Conservation (phyloP, 2,797 vertebrate genomes). For the Aldrovandia affinis region DNA sequence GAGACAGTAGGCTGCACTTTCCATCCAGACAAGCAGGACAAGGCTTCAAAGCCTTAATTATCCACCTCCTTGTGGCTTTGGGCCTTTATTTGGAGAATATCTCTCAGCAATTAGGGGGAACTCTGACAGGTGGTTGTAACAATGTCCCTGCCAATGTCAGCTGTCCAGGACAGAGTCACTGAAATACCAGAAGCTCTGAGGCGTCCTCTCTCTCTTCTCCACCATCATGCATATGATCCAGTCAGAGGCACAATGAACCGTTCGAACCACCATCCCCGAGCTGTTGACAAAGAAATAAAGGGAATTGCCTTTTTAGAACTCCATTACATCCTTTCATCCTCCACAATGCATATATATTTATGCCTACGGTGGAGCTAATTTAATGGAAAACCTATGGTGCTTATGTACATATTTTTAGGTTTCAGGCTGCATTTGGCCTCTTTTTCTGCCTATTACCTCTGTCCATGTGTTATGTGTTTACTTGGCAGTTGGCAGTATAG, state of each 20-base stretch:
- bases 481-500: background rate
- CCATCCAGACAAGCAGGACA: background rate
- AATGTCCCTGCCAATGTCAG: background rate
- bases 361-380: background rate
- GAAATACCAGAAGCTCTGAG: background rate
- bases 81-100: conserved; percentile 8
- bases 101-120: background rate
- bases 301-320: background rate
- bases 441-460: background rate
- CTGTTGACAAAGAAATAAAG: background rate
- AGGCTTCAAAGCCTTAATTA: background rate
- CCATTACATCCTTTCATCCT: background rate
- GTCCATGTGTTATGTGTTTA: background rate
- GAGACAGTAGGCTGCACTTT: background rate
- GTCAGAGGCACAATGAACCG: background rate
- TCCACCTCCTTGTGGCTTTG: background rate
- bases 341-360: background rate
- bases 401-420: background rate
- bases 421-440: background rate
- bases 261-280: background rate
- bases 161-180: background rate
- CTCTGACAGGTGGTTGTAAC: background rate
- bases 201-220: background rate
- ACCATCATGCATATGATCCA: background rate
- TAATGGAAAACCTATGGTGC: background rate